Base-by-base conservation (phyloP, 2,113 vertebrate species). In the Pterocles orientalis region DNA sequence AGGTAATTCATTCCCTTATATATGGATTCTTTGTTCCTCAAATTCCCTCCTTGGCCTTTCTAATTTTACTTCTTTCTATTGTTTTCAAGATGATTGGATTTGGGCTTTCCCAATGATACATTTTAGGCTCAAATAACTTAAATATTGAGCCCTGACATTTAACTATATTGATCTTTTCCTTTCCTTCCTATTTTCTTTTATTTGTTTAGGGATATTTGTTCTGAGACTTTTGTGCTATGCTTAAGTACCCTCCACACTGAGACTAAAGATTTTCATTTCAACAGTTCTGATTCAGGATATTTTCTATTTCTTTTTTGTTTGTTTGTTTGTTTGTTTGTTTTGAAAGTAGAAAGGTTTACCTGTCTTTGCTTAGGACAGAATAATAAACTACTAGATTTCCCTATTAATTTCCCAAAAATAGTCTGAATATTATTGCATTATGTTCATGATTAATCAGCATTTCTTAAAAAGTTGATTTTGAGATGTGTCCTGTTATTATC, bases 61-160 rank as follows among this genome's bases (percentile, higher is more conserved):
- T 87, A 82, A 92, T 91, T 94, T 91, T 91, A 86, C 48, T 75
- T 90, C 18, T 85, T 94, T 82, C 53, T 65, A 7, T 70, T 83
- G 21, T 70, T 95, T 86, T 82, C 53, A 66, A 84, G 25, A 31
- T 89, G 65, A 92, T 87, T 94, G 69, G 36, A 95, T 82, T 89
- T 89, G 29, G 77, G 61, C 83, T 85, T 94, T 94, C 70, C 20
- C 61, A 91, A 51, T 56, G 61, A 93, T 58, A 95, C 28, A 57
- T 84, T 89, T 97, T 91, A 95, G 70, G 66, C n/a, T 95, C 61
- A 92, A 72, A 84, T 62, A 94, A 73, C 88, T 78, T 81, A 89
- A 89, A 92, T 85, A 89, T 53, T 85, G 94, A 96, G 95, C 77
- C 81, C 91, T 92, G 88, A 89, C 83, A 92, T 95, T 94, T 96